Base-by-base conservation (phyloP, 2,113 vertebrate species). In the Boulengeromyrus knoepffleri region DNA sequence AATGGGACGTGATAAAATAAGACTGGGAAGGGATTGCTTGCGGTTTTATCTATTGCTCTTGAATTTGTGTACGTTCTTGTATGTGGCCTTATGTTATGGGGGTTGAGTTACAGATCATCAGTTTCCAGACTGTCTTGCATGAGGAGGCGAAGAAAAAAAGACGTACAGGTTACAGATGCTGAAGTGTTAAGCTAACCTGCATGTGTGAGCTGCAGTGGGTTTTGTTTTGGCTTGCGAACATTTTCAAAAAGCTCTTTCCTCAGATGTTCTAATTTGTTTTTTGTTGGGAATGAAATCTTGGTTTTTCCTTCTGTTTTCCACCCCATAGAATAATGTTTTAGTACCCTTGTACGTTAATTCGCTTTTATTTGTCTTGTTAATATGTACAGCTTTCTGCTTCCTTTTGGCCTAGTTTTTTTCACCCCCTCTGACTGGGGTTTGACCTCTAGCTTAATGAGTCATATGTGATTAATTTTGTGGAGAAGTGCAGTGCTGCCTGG, bases 371-470 rank as follows among this genome's bases (percentile, higher is more conserved):
- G 62, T 74, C 90, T 89, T 83, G 91, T 91, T 94, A 91, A 93
- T 95, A 92, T 93, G 58, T 87, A 49, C 88, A 88, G 86, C 89
- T 52, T 87, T 84, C 80, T 45, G 87, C 89, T 93, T 93, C 90
- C 90, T 91, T 80, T 84, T 74, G 58, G 62, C 89, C 89, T 89
- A 89, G 88, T 90, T 88, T 89, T 21, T 66, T 87, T 62, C 56
- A 47, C 85, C 89, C 24, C 49, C 87, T 66, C 52, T 90, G 88
- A 91, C 92, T 90, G 90, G 91, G 90, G 92, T 93, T 90, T 95
- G 94, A 95, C 95, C 95, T 92, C 93, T 91, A 90, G 89, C 90
- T 95, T 95, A 93, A 94, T 94, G 93, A 95, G 95, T 95, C 91
- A 92, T 88, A 93, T 49, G 74, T 80, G 74, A 80, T 80, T 80